These are phyloP conservation scores for Enteromius trimaculatus DNA, from an alignment of 2,797 vertebrate species.

Conservation along the genomic window DNA sequence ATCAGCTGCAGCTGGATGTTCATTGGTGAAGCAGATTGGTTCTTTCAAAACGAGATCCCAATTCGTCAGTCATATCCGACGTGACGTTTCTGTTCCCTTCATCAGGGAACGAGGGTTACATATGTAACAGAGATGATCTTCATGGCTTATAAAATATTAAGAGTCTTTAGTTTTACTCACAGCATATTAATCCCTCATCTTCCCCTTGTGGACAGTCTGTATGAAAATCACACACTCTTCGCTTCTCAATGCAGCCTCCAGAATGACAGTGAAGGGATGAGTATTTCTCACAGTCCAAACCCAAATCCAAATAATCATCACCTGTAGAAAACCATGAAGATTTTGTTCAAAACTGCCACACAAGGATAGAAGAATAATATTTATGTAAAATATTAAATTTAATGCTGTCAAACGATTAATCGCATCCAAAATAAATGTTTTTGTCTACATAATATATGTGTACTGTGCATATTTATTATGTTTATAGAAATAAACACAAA, in stretches of 20 bases:
- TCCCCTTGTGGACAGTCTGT: conserved; percentile 82
- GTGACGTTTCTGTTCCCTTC: no score
- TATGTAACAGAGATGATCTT: background rate
- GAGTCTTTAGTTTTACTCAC: conserved; percentile 71
- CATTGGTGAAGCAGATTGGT: no score
- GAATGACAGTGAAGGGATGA: conserved; percentile 78
- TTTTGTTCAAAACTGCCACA: background rate
- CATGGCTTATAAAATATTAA: conserved; percentile 22
- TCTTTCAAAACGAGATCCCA: no score
- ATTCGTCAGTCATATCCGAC: no score
- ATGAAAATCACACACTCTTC: conserved; percentile 84
- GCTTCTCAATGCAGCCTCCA: conserved; percentile 78
- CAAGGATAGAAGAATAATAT: background rate
- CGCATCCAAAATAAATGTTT: no score
- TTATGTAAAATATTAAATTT: no score
- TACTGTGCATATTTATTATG: no score
- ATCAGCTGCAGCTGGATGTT: no score
- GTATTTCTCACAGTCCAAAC: conserved; percentile 64
- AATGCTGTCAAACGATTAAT: no score
- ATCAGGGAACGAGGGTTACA: no score
- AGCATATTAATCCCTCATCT: conserved; percentile 80
- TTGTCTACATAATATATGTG: no score
- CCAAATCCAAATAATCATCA: conserved; percentile 52
- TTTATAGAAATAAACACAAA: no score
- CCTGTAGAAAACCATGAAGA: conserved; percentile 61